Evolutionary conservation across 2,797 vertebrate species (phyloP).

Genomic region (Arnoldichthys spilopterus): DNA sequence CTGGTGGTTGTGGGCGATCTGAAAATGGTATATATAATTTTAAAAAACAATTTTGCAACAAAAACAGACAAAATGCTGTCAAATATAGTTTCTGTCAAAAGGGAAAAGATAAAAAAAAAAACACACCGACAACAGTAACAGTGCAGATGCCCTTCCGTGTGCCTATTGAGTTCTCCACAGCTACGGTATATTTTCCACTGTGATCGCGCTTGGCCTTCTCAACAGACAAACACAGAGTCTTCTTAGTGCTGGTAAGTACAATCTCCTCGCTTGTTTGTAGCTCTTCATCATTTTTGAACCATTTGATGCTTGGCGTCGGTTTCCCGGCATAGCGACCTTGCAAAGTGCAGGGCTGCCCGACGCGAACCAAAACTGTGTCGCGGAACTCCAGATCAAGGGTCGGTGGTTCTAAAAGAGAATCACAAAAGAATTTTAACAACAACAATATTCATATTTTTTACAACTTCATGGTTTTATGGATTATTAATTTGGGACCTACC

Average conservation of each 20-base stretch:
- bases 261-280: slow-evolving; percentile 86
- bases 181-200: slow-evolving; percentile 89
- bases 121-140: slow-evolving; percentile 93
- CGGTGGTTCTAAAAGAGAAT: slow-evolving; percentile 85
- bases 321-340: slow-evolving; percentile 90
- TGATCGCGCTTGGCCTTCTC: slow-evolving; percentile 89
- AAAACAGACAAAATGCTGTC: background rate
- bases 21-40: slow-evolving; percentile 22
- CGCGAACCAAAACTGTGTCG: slow-evolving; percentile 89
- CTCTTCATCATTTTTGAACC: slow-evolving; percentile 89
- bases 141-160: slow-evolving; percentile 88
- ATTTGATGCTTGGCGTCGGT: slow-evolving; percentile 86
- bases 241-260: slow-evolving; percentile 80
- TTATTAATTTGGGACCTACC: slow-evolving; percentile 77
- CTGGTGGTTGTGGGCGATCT: slow-evolving; percentile 95
- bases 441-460: slow-evolving; percentile 8
- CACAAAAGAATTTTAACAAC: background rate
- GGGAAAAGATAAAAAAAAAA: slow-evolving; percentile 7
- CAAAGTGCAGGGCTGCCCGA: slow-evolving; percentile 90
- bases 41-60: background rate
- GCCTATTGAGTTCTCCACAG: slow-evolving; percentile 90
- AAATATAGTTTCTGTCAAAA: slow-evolving; percentile 15
- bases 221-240: slow-evolving; percentile 84
- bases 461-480: background rate
- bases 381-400: slow-evolving; percentile 91